Evolutionary conservation across 2,113 vertebrate species (phyloP), one percentile per base, ranked within the genome.

Genomic region (Poeciliopsis prolifica): DNA sequence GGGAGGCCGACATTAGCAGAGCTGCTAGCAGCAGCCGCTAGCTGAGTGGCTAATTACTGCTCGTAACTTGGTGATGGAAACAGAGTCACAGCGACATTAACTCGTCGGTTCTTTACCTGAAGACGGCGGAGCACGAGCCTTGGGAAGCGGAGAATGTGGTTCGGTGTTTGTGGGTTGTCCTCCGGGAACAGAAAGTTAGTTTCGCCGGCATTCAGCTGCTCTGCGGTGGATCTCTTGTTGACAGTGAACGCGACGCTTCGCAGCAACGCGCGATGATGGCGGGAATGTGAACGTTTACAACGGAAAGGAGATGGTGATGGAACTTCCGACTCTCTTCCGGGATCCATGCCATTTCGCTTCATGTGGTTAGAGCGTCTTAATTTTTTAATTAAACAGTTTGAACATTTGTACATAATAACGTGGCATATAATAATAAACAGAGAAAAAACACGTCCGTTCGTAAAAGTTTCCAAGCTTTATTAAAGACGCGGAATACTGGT

Each of bases 221-320:
- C 81, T 66, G 70, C 70, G 17, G 44, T n/a, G 31, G 48, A 65
- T 86, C 14, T 84, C 89, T 91, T 94, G 93, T 93, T 95, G 93
- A 92, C 92, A 92, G 89, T 40, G 74, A 80, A 74, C 88, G 81
- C 86, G 65, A 91, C 90, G 90, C 80, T 65, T 81, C 80, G 62
- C 87, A 70, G 44, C 84, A 60, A 79, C 84, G 74, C 73, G 61
- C 83, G 87, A 91, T 92, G 92, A 95, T 95, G 94, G 94, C 94
- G 94, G 94, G 94, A 95, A 95, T 79, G 90, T 91, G 88, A 95
- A 93, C 79, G 87, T 93, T 89, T 72, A 90, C 88, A 85, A 70
- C 92, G 94, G 94, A 95, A 94, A 70, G 87, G 81, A 70, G 74
- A 85, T 58, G 51, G 22, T 58, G 51, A 58, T 58, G 51, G 51